Conservation (phyloP, 2,888 invertebrate species). For the Arge pagana region DNA sequence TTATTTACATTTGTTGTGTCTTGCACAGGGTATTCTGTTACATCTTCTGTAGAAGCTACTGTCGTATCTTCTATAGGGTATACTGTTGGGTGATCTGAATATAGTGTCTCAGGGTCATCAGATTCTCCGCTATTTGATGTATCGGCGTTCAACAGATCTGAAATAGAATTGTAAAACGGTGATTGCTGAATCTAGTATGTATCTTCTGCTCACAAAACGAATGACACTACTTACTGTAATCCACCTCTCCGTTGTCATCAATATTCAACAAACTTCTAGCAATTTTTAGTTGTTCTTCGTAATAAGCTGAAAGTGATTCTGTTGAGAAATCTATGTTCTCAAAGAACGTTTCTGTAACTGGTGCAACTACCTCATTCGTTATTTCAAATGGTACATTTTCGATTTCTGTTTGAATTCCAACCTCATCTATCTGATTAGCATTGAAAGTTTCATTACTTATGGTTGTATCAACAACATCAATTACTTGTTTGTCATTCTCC, state of each 20-base stretch:
- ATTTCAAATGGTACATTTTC: background rate
- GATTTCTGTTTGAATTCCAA: background rate
- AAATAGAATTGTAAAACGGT: background rate
- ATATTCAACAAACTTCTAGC: slow-evolving; percentile 50
- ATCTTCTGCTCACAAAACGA: background rate
- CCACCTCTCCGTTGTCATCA: slow-evolving; percentile 36
- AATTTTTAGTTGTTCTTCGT: slow-evolving; percentile 22
- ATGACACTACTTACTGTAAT: slow-evolving; percentile 33
- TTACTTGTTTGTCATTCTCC: slow-evolving; percentile 3
- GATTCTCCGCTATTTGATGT: background rate
- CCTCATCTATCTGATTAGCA: background rate
- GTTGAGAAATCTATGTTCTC: background rate
- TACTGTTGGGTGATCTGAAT: no score
- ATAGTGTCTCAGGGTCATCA: slow-evolving; percentile 15
- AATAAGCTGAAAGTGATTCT: background rate
- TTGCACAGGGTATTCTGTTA: no score
- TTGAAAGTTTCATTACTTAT: slow-evolving; percentile 3
- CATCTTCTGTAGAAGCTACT: no score
- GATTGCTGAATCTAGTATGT: no score
- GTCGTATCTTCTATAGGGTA: no score
- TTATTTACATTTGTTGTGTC: no score
- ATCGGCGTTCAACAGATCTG: slow-evolving; percentile 10
- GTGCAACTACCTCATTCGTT: background rate
- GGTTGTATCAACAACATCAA: background rate
- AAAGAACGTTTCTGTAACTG: background rate